A percentile compares a stretch with the other conserved stretches of the same genome.
Evolutionary conservation across 1,140 invertebrate species (phyloP).

Genomic region (Conopomorpha cramerella): DNA sequence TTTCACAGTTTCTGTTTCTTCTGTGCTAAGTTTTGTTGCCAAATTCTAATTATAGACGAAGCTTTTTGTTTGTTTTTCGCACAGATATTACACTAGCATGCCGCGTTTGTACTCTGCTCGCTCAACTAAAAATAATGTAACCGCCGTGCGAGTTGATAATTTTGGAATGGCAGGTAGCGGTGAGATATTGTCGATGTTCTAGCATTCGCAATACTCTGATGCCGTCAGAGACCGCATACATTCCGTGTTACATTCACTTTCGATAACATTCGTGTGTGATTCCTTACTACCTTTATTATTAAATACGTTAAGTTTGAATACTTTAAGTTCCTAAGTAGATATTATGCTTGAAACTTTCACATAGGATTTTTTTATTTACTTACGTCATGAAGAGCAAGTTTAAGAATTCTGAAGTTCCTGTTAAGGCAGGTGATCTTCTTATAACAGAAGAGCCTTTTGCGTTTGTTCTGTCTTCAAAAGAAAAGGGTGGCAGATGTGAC

Average conservation of each 20-base stretch:
- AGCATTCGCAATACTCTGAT: conserved; percentile 13
- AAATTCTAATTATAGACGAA: conserved; percentile 24
- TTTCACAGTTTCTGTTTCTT: conserved; percentile 1
- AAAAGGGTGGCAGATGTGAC: conserved; percentile 42
- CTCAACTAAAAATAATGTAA: conserved; percentile 50
- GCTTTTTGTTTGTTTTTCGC: conserved; percentile 29
- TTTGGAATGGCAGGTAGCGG: conserved; percentile 36
- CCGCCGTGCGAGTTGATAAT: conserved; percentile 26
- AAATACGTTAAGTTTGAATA: no score
- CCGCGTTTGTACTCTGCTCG: conserved; percentile 24
- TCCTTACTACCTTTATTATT: no score
- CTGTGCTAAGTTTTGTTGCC: conserved; percentile 1
- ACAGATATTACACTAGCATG: conserved; percentile 18
- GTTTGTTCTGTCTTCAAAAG: conserved; percentile 43
- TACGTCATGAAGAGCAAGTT: conserved; percentile 45
- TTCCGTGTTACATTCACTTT: conserved; percentile 24
- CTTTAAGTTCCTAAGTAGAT: no score
- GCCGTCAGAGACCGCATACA: conserved; percentile 13
- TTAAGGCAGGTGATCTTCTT: conserved; percentile 42
- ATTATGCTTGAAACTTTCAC: no score
- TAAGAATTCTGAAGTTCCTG: conserved; percentile 22
- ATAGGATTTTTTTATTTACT: no score
- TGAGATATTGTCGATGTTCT: conserved; percentile 35
- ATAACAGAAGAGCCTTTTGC: conserved; percentile 45
- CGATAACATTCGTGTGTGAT: no score